Percentiles rank a stretch among this genome's conserved stretches.
Conservation (phyloP, 2,113 vertebrate genomes). For the Lampris megalopsis region DNA sequence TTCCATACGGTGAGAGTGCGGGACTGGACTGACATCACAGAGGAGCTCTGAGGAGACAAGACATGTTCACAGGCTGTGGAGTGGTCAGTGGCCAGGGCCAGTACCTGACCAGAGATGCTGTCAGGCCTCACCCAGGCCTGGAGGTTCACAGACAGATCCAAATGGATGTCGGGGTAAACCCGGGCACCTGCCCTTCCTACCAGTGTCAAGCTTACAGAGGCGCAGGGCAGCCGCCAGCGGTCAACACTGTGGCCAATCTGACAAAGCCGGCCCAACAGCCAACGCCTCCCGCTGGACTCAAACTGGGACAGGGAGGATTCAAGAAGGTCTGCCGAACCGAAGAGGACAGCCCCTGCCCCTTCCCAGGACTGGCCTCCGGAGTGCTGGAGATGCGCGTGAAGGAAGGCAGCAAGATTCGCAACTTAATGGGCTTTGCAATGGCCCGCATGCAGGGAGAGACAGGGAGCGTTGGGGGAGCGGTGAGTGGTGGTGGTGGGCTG, state of each 20-base stretch:
- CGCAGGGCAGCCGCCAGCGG: constrained; percentile 33
- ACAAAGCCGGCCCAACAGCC: constrained; percentile 25
- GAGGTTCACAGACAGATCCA: constrained; percentile 53
- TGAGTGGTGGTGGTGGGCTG: constrained; percentile 56
- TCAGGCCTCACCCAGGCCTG: constrained; percentile 61
- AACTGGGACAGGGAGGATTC: constrained; percentile 89
- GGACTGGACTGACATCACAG: constrained; percentile 45
- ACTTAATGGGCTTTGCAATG: constrained; percentile 96
- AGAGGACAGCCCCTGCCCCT: constrained; percentile 87
- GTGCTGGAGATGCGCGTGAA: constrained; percentile 96
- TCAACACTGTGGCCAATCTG: constrained; percentile 41
- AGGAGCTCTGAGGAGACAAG: constrained; percentile 34
- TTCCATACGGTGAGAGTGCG: constrained; percentile 30
- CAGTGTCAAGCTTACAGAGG: constrained; percentile 56
- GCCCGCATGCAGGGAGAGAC: constrained; percentile 89
- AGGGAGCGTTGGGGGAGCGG: constrained; percentile 41
- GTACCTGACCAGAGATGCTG: constrained; percentile 49
- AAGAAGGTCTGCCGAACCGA: constrained; percentile 91
- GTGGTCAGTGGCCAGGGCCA: constrained; percentile 66
- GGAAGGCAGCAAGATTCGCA: constrained; percentile 98
- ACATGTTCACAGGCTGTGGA: constrained; percentile 75
- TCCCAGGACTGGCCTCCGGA: constrained; percentile 85
- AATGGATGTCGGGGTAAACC: constrained; percentile 63
- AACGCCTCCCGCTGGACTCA: constrained; percentile 62
- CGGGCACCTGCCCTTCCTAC: constrained; percentile 55